Percentiles rank a stretch among this genome's conserved stretches.
Conservation (phyloP, 2,113 vertebrate species). For the Chunga burmeisteri region DNA sequence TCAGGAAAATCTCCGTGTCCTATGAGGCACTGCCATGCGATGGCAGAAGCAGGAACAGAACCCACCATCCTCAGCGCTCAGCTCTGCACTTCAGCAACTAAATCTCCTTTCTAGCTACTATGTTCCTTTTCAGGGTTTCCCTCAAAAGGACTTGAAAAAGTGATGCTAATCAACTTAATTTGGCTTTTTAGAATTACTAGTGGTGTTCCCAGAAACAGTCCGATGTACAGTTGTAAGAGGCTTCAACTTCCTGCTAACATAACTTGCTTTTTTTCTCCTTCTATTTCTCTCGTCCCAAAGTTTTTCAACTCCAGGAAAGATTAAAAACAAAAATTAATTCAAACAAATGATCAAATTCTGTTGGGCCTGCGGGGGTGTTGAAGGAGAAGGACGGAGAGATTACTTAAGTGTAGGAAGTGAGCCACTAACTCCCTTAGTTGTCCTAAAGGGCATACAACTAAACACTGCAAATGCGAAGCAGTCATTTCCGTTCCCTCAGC, state of each 20-base stretch:
- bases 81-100: neutral
- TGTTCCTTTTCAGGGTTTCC: neutral
- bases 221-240: neutral
- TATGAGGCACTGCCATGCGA: neutral
- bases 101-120: neutral
- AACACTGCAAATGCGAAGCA: neutral
- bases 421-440: neutral
- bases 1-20: neutral
- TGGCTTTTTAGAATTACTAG: neutral
- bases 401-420: neutral
- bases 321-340: neutral
- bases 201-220: neutral
- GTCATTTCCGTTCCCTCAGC: neutral
- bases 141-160: neutral
- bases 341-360: neutral
- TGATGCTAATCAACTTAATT: neutral
- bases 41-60: conserved; percentile 5
- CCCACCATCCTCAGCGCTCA: neutral
- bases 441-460: neutral
- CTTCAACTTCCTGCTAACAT: neutral
- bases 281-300: neutral
- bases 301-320: neutral
- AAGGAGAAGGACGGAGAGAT: neutral
- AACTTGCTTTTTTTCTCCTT: neutral
- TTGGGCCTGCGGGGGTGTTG: neutral